phyloP scores from a whole-genome alignment of 2,797 vertebrate species.

The Thripadectes ignobilis region DNA sequence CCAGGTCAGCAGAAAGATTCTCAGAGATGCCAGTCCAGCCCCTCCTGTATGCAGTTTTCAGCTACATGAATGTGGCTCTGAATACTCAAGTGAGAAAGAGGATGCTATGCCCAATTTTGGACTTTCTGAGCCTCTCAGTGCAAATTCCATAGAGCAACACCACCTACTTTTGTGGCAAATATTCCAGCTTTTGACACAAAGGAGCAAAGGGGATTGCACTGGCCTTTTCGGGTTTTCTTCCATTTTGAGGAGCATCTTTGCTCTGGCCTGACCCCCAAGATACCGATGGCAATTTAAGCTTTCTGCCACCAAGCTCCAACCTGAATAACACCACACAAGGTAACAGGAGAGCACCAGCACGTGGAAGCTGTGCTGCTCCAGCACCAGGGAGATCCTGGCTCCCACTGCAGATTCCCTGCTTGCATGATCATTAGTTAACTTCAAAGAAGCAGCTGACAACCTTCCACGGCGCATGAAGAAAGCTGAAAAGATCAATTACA shows the following conservation, averaged over 20 bases:
- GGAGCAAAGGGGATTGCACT: background rate
- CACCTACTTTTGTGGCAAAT: background rate
- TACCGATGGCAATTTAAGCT: background rate
- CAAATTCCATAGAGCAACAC: background rate
- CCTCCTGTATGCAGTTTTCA: background rate
- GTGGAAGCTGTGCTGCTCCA: background rate
- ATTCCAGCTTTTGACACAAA: background rate
- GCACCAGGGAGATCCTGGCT: constrained; percentile 52
- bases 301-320: constrained; percentile 14
- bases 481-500: constrained; percentile 79
- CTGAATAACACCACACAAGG: background rate
- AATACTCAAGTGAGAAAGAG: background rate
- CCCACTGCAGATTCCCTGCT: constrained; percentile 36
- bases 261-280: background rate
- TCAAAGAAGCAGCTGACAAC: constrained; percentile 79
- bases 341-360: background rate
- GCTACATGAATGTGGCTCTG: background rate
- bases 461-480: constrained; percentile 71
- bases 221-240: background rate
- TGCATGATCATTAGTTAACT: constrained; percentile 74
- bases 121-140: background rate
- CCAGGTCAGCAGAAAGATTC: background rate
- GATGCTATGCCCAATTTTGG: background rate
- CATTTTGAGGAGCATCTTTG: background rate
- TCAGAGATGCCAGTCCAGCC: background rate